Percentiles rank a stretch among this genome's conserved stretches.
These are phyloP conservation scores for Caenorhabditis sp. DNA, from an alignment of 2,888 invertebrate genomes.

Conservation along the genomic window DNA sequence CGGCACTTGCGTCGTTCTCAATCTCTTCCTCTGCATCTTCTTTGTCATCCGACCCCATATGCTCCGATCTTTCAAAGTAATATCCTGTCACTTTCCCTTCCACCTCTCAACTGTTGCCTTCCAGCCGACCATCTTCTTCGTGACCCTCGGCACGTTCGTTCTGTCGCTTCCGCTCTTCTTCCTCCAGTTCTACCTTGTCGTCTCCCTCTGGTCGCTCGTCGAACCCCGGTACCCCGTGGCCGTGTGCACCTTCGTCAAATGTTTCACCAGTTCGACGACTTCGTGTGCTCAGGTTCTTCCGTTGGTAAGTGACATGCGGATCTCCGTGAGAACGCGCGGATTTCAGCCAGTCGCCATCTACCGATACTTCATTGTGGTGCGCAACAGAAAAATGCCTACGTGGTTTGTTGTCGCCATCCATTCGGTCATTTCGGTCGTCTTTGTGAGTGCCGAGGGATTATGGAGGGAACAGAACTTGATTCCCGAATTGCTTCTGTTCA, in stretches of 20 bases:
- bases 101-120: not conserved
- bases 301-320: conserved; percentile 34
- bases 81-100: not conserved
- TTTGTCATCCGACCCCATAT: conserved; percentile 42
- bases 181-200: conserved; percentile 44
- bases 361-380: conserved; percentile 55
- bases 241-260: conserved; percentile 51
- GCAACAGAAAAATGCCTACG: conserved; percentile 38
- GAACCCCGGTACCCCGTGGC: conserved; percentile 42
- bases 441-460: conserved; percentile 34
- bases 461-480: not conserved
- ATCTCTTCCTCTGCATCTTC: conserved; percentile 42
- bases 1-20: conserved; percentile 49
- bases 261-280: conserved; percentile 51
- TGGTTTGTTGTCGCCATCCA: conserved; percentile 47
- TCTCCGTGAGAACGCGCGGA: conserved; percentile 13
- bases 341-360: conserved; percentile 57
- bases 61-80: conserved; percentile 39
- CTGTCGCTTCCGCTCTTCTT: conserved; percentile 47
- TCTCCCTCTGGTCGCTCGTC: conserved; percentile 36
- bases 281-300: conserved; percentile 54
- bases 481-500: not conserved
- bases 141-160: conserved; percentile 49
- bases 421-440: conserved; percentile 33
- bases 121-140: conserved; percentile 52